A percentile compares a stretch with the other conserved stretches of the same genome.
Evolutionary conservation across 1,140 invertebrate genomes (phyloP).

Genomic region (Drosophila ohnishii): DNA sequence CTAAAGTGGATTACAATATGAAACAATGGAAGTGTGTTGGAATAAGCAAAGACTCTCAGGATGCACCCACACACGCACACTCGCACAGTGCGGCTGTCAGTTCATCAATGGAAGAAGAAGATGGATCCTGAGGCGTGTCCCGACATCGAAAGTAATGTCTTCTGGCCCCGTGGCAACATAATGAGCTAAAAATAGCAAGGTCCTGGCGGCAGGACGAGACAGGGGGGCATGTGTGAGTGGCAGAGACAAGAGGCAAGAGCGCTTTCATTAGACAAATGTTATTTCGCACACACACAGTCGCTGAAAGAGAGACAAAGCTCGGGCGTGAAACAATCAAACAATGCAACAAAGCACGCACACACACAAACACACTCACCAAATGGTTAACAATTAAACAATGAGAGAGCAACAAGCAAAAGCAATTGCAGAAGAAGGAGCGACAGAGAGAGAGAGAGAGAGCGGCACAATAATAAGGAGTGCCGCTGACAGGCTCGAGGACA

Average conservation of each 20-base stretch:
- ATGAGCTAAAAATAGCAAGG: conserved; percentile 67
- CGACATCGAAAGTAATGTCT: conserved; percentile 34
- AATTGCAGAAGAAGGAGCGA: conserved; percentile 54
- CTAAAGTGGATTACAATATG: conserved; percentile 10
- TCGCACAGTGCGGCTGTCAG: conserved; percentile 8
- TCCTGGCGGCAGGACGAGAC: conserved; percentile 18
- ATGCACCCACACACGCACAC: not conserved
- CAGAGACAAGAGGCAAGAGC: conserved; percentile 25
- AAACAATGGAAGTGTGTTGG: conserved; percentile 12
- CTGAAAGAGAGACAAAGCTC: conserved; percentile 39
- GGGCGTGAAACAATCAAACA: conserved; percentile 65
- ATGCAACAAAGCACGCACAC: conserved; percentile 47
- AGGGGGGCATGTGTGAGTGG: not conserved
- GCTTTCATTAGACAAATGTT: conserved; percentile 73
- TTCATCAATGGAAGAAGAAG: conserved; percentile 35
- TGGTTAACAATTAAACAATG: conserved; percentile 78
- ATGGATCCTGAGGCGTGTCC: conserved; percentile 32
- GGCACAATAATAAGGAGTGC: conserved; percentile 44
- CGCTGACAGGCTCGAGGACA: conserved; percentile 65
- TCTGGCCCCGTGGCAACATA: conserved; percentile 52
- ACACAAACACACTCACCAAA: conserved; percentile 42
- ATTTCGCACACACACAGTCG: conserved; percentile 51
- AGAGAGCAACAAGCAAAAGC: conserved; percentile 66
- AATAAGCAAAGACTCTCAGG: not conserved
- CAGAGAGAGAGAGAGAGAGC: conserved; percentile 13